Evolutionary conservation across 92 coral and sea anemone genomes (phyloP), one percentile per base, ranked within the genome.

Genomic region (Umimayanthus chanpuru): DNA sequence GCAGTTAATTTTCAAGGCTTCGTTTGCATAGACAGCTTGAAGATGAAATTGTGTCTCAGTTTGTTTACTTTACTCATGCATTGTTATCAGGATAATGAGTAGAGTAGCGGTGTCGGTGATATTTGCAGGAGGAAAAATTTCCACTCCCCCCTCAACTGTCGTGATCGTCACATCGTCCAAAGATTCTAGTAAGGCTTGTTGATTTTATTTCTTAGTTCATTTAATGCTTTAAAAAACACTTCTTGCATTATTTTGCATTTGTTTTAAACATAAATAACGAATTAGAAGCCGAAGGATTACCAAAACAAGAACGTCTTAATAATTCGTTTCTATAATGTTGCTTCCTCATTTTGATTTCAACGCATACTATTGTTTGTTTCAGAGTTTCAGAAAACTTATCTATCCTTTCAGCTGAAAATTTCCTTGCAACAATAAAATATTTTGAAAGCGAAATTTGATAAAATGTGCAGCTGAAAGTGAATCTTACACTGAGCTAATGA

Each of bases 11-110:
- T 83, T 67, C 78, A 71, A 83, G 67, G 66, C 28, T 70, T 70
- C 87, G 87, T 83, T 83, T 83, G 67, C 87, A 83, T 83, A 70
- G 87, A 83, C 87, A 83, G 64, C 87, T 70, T 47, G 43, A 28
- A 44, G 77, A 68, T 83, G 77, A 83, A 83, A 83, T 71, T 68
- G 67, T 83, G 79, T 71, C 64, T 40, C 40, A 82, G 64, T 67
- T 83, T 83, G 87, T 83, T 83, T 70, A 71, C 28, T 71, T 44
- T 68, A 83, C 71, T 30, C 74, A 18, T 83, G 87, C 67, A 83
- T 83, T 83, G 66, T 83, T 68, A 14, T 44, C 18, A 29, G 25
- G 66, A 70, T 44, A 70, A 83, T 83, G 86, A 82, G 76, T 30
- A 12, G 71, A 55, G 44, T 20, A 55, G 71, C 71, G 84, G 84